Base-by-base conservation (phyloP, 2,888 invertebrate genomes). In the Steinernema carpocapsae region DNA sequence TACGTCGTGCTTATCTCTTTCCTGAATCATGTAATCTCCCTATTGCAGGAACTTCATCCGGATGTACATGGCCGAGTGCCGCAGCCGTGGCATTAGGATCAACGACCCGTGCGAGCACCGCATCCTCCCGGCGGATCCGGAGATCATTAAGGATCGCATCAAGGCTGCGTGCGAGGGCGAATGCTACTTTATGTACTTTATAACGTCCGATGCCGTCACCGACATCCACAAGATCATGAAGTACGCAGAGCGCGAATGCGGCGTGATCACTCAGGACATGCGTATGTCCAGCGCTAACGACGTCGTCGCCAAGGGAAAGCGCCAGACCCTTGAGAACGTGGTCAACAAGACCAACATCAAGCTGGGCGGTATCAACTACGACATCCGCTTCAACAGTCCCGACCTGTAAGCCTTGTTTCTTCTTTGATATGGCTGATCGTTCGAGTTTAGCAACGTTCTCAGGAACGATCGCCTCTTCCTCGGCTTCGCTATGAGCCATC, bases 341-440 rank as follows among this genome's bases (percentile, higher is more conserved):
- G 70, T 81, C 42, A 71, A 73, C 74, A 82, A 80, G 71, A 77
- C 76, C 12, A 82, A 82, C 72, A 45, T 80, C 24, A 83, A 82
- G 70, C 70, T 82, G 1, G 84, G 84, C n/a, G 84, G 84, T n/a
- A 56, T 81, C 12, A 84, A 84, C 74, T 83, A 82, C 71, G 56
- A 56, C 1, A 73, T 84, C 2, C 29, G 29, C 48, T 12, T 72
- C 22, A 19, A 26, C 24, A 46, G 71, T 32, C 37, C 77, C 24
- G 72, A 45, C 32, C 46, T 29, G 72, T 72, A 75, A 43, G 45
- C 46, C 4, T 32, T 12, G 22, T 0, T 52, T 48, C 4, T 43
- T 7, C 7, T 51, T n/a, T 59, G 26, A 73, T n/a, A 12, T 72
- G 14, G 12, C 1, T 32, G 29, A 24, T 77, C 19, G 22, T 74